Percentiles rank a stretch among this genome's conserved stretches.
phyloP scores from a whole-genome alignment of 2,113 vertebrate genomes.

The Ammodytes dubius region DNA sequence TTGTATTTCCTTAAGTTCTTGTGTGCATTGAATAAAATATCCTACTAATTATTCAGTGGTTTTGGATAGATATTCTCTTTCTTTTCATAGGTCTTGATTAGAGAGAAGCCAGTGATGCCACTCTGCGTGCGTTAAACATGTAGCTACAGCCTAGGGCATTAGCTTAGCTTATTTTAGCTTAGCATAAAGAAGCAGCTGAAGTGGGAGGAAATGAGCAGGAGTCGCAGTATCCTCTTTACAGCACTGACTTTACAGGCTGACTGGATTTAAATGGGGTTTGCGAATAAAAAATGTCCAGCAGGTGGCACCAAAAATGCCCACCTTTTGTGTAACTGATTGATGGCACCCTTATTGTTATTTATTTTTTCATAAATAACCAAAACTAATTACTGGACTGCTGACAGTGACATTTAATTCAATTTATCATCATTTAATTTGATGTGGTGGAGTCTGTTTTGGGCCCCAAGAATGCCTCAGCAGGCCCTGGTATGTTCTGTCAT shows the following conservation, averaged over 20 bases:
- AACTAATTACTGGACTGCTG: background rate
- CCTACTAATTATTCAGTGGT: too few relatives aligned
- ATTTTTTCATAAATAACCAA: background rate
- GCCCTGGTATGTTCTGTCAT: conserved; percentile 50
- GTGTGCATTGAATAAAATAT: too few relatives aligned
- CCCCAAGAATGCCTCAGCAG: background rate
- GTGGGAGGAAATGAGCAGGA: background rate
- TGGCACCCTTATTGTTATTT: too few relatives aligned
- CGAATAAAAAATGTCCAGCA: background rate
- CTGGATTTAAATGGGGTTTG: background rate
- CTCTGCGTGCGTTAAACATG: too few relatives aligned
- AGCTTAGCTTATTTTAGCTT: background rate
- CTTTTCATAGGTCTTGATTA: too few relatives aligned
- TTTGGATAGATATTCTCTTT: too few relatives aligned
- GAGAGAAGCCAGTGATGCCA: too few relatives aligned
- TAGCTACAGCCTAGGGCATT: too few relatives aligned
- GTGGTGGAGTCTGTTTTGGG: background rate
- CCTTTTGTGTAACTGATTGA: background rate
- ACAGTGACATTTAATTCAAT: background rate
- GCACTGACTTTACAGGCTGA: background rate
- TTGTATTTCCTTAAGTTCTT: too few relatives aligned
- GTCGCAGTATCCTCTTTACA: background rate
- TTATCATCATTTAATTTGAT: background rate
- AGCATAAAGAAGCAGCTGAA: background rate
- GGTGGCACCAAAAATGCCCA: background rate